These are phyloP conservation scores for Buathra laborator DNA, from an alignment of 2,888 invertebrate genomes.

Conservation along the genomic window DNA sequence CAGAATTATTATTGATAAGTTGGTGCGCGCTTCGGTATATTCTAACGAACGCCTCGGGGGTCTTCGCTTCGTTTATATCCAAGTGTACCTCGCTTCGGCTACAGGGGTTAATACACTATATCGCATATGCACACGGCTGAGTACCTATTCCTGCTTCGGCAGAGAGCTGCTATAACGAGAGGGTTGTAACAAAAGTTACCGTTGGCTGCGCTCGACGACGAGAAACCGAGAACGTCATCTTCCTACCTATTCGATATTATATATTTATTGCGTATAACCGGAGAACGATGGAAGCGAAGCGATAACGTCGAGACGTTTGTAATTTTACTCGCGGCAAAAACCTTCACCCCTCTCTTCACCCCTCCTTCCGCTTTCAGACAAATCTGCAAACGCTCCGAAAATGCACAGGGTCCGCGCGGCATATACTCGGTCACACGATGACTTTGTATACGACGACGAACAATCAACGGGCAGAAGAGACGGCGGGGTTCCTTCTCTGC, in stretches of 20 bases:
- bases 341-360: background rate
- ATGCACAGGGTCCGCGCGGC: conserved; percentile 1
- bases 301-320: conserved; percentile 22
- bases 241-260: background rate
- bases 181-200: conserved; percentile 21
- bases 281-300: background rate
- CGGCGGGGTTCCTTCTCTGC: conserved; percentile 51
- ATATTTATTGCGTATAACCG: background rate
- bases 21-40: conserved; percentile 13
- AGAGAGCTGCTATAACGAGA: background rate
- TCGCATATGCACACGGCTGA: conserved; percentile 1
- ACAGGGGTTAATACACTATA: background rate
- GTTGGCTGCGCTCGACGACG: background rate
- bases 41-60: conserved; percentile 16
- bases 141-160: background rate
- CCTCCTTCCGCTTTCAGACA: background rate
- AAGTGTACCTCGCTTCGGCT: background rate
- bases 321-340: background rate
- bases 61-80: background rate
- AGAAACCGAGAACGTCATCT: background rate
- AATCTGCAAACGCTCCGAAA: conserved; percentile 37
- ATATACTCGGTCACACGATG: conserved; percentile 5
- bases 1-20: conserved; percentile 39
- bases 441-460: conserved; percentile 54
- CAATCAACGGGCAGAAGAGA: conserved; percentile 43